phyloP scores from a whole-genome alignment of 2,888 invertebrate species.

The Sminthurides aquaticus region DNA sequence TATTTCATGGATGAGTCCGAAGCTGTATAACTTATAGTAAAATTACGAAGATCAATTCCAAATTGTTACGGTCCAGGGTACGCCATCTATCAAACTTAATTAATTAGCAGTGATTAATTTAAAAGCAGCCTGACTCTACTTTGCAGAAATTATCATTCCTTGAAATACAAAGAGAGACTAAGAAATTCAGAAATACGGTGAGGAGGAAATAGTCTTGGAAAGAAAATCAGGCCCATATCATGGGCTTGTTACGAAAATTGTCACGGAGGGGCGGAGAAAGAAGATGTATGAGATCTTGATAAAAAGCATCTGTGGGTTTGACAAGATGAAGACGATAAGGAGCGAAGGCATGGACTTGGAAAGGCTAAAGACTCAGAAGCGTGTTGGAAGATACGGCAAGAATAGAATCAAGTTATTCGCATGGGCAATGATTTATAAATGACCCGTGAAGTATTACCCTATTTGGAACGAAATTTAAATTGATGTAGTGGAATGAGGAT shows the following conservation, averaged over 20 bases:
- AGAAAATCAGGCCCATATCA: neutral
- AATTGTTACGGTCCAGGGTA: too few species aligned
- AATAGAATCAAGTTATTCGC: too few species aligned
- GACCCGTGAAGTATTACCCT: neutral
- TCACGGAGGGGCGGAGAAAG: neutral
- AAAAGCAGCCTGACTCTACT: too few species aligned
- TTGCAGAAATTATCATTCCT: too few species aligned
- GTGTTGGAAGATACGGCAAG: too few species aligned
- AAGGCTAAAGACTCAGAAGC: too few species aligned
- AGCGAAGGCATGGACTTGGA: neutral
- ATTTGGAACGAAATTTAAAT: neutral
- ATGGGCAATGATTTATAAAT: neutral
- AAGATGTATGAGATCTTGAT: neutral
- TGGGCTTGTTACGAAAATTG: neutral
- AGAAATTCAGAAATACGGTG: neutral
- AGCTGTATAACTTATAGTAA: too few species aligned
- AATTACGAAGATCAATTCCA: too few species aligned
- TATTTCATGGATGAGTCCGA: too few species aligned
- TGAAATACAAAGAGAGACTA: neutral
- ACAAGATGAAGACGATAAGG: neutral
- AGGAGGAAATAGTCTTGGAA: neutral
- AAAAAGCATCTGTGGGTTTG: neutral
- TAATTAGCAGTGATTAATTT: too few species aligned
- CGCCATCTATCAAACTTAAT: too few species aligned
- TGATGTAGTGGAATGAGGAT: neutral